A percentile compares a stretch with the other conserved stretches of the same genome.
Evolutionary conservation across 2,888 invertebrate species (phyloP).

Genomic region (Syrphus vitripennis): DNA sequence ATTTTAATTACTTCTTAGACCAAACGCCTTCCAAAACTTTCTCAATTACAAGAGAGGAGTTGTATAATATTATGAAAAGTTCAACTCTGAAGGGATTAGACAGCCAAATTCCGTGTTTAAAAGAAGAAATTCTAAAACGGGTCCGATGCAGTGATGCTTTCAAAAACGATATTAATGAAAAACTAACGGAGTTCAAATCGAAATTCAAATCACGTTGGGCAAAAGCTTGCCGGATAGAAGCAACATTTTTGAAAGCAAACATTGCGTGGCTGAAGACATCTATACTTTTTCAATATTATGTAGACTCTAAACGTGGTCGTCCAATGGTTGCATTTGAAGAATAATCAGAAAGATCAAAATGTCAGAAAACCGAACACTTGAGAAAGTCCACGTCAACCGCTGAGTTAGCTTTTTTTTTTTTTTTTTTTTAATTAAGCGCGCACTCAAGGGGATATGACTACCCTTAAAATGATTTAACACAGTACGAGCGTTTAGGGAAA

Average conservation of each 20-base stretch:
- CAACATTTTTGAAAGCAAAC: neutral
- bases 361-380: neutral
- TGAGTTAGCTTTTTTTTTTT: no score
- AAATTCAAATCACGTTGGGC: neutral
- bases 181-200: neutral
- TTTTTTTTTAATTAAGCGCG: no score
- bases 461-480: no score
- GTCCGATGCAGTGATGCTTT: neutral
- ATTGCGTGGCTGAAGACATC: neutral
- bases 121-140: no score
- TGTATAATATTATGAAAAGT: neutral
- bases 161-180: neutral
- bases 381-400: neutral
- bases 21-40: neutral
- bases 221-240: neutral
- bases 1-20: neutral
- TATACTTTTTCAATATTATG: neutral
- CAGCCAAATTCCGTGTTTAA: neutral
- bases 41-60: neutral
- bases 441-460: no score
- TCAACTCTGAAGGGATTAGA: neutral
- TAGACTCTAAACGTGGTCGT: neutral
- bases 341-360: neutral
- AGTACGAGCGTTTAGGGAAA: no score
- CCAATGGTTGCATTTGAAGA: neutral